A percentile compares a stretch with the other conserved stretches of the same genome.
These are phyloP conservation scores for Misgurnus mizolepis DNA, from an alignment of 2,113 vertebrate genomes.

Conservation along the genomic window DNA sequence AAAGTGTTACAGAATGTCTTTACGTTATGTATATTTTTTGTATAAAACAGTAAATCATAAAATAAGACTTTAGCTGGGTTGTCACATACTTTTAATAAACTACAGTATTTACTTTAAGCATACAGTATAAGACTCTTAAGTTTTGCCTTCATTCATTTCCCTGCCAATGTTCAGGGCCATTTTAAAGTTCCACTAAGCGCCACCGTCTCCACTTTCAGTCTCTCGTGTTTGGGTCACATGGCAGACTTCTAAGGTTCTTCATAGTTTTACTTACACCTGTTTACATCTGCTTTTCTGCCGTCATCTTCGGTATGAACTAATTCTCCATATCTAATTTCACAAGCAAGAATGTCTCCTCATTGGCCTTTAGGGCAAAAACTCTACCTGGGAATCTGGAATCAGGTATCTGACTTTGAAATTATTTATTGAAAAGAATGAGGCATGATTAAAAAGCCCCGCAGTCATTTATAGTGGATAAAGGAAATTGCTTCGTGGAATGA, in stretches of 20 bases:
- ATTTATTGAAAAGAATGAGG: slow-evolving; percentile 20
- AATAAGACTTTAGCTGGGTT: too few species aligned
- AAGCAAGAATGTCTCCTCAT: not conserved
- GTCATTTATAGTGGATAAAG: slow-evolving; percentile 33
- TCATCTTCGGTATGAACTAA: slow-evolving; percentile 40
- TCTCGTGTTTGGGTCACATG: slow-evolving; percentile 48
- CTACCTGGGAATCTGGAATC: slow-evolving; percentile 26
- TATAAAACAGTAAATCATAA: too few species aligned
- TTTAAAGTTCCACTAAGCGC: slow-evolving; percentile 29
- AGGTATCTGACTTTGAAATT: slow-evolving; percentile 43
- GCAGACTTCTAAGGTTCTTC: slow-evolving; percentile 60
- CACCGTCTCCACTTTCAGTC: not conserved
- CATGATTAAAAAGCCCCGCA: slow-evolving; percentile 14
- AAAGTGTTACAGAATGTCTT: too few species aligned
- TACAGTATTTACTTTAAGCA: too few species aligned
- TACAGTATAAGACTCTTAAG: too few species aligned
- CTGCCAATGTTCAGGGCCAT: slow-evolving; percentile 37
- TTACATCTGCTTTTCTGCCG: slow-evolving; percentile 34
- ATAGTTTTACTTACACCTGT: slow-evolving; percentile 29
- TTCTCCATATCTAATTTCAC: slow-evolving; percentile 44
- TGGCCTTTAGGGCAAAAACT: slow-evolving; percentile 11
- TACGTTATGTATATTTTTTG: too few species aligned
- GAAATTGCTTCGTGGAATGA: slow-evolving; percentile 47
- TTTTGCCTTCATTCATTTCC: not conserved
- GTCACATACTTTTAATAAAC: too few species aligned